Percentiles rank a stretch among this genome's conserved stretches.
Evolutionary conservation across 2,888 invertebrate genomes (phyloP).

Genomic region (Cantharis flavilabris): DNA sequence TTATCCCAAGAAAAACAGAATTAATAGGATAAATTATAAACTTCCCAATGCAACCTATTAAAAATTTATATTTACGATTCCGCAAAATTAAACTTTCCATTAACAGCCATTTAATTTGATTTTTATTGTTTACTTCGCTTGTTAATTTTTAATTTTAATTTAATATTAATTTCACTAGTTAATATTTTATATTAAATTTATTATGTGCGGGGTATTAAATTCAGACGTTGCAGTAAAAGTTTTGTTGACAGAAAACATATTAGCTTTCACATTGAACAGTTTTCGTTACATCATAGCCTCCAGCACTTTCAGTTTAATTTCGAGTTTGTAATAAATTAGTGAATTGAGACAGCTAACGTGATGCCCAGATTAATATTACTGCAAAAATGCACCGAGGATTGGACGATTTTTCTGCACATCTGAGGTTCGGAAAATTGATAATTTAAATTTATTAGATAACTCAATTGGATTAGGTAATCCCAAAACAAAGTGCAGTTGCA

Average conservation of each 20-base stretch:
- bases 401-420: neutral
- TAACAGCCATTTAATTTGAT: neutral
- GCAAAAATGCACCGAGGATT: neutral
- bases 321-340: neutral
- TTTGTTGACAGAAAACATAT: neutral
- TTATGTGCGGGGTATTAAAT: neutral
- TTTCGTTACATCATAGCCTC: neutral
- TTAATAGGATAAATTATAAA: conserved; percentile 8
- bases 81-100: neutral
- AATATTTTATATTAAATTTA: neutral
- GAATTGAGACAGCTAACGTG: neutral
- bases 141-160: no score
- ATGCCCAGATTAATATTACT: neutral
- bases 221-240: neutral
- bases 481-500: neutral
- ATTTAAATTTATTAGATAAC: no score
- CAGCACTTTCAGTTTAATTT: neutral
- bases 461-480: neutral
- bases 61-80: neutral
- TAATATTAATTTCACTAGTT: no score
- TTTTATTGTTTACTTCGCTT: no score
- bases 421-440: neutral
- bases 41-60: neutral
- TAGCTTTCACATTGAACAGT: neutral
- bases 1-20: conserved; percentile 1